These are phyloP conservation scores for Halcyon smyrnensis DNA, from an alignment of 2,797 vertebrate species.

Conservation along the genomic window DNA sequence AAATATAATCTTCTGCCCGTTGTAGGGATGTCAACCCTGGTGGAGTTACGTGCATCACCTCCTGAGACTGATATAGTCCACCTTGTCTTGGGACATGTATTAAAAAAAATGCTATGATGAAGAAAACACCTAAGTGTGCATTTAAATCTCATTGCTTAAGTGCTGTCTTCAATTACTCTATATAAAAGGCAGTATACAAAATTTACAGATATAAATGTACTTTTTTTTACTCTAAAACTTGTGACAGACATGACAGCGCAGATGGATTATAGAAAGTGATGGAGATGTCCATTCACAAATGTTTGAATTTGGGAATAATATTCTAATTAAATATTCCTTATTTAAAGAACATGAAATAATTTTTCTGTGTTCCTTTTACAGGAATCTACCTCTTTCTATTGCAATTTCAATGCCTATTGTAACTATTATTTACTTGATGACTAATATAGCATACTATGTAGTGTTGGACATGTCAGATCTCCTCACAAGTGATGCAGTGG, in stretches of 20 bases:
- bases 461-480: constrained; percentile 86
- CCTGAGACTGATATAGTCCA: not conserved
- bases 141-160: not conserved
- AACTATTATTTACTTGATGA: constrained; percentile 87
- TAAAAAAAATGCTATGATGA: not conserved
- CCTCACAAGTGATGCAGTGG: constrained; percentile 86
- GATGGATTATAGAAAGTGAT: not conserved
- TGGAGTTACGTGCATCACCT: not conserved
- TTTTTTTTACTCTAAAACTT: not conserved
- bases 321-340: not conserved
- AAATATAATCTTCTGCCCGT: not conserved
- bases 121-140: not conserved
- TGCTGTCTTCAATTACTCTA: not conserved
- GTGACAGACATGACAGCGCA: not conserved
- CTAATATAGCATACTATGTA: constrained; percentile 87
- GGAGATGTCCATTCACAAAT: not conserved
- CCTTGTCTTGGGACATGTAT: not conserved
- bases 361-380: constrained; percentile 51
- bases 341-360: not conserved
- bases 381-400: constrained; percentile 88
- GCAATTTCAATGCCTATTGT: constrained; percentile 87
- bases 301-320: not conserved
- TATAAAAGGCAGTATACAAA: not conserved
- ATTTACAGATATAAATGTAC: not conserved
- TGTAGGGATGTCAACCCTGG: not conserved